A percentile compares a stretch with the other conserved stretches of the same genome.
These are phyloP conservation scores for Cinclus cinclus DNA, from an alignment of 2,113 vertebrate species.

Conservation along the genomic window DNA sequence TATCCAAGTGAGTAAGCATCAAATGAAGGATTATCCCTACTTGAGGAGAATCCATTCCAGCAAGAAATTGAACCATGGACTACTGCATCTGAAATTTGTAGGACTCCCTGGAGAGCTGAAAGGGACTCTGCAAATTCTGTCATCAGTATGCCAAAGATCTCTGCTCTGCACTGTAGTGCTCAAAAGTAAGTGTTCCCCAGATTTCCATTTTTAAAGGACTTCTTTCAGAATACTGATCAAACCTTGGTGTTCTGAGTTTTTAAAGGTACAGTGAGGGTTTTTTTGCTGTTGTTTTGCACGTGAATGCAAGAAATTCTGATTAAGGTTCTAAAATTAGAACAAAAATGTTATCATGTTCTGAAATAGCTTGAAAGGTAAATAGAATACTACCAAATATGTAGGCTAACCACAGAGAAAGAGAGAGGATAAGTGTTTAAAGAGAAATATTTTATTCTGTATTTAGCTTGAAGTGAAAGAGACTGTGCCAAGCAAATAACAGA, in stretches of 20 bases:
- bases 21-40: slow-evolving; percentile 69
- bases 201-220: not conserved
- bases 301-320: not conserved
- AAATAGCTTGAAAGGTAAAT: not conserved
- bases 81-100: slow-evolving; percentile 35
- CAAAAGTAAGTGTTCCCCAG: not conserved
- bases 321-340: not conserved
- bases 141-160: not conserved
- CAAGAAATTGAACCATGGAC: slow-evolving; percentile 66
- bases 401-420: not conserved
- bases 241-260: not conserved
- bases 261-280: not conserved
- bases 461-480: not conserved
- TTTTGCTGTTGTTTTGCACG: not conserved
- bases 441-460: not conserved
- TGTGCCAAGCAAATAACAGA: not conserved
- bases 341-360: not conserved
- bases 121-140: not conserved
- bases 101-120: slow-evolving; percentile 40
- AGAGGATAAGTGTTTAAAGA: not conserved
- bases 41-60: slow-evolving; percentile 70
- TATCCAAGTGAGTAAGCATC: slow-evolving; percentile 71
- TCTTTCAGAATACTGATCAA: not conserved
- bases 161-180: not conserved
- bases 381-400: not conserved